Conservation (phyloP, 2,888 invertebrate species). For the Diabrotica balteata region DNA sequence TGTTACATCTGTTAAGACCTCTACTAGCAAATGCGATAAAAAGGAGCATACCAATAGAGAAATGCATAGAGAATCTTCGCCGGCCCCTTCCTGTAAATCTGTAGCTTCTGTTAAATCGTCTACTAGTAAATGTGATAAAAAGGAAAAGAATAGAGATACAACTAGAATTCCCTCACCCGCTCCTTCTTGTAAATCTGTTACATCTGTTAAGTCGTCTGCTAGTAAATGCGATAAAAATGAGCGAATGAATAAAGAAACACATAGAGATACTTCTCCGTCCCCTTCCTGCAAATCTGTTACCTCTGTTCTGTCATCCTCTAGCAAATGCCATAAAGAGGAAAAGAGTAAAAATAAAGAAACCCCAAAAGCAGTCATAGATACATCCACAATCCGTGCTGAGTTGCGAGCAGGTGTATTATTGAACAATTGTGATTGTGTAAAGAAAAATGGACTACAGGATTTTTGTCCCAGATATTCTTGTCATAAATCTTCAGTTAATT, state of each 20-base stretch:
- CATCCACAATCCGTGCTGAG: too few relatives aligned
- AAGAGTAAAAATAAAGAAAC: too few relatives aligned
- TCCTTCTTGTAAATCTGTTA: too few relatives aligned
- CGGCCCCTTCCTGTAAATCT: too few relatives aligned
- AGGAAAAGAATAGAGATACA: background rate
- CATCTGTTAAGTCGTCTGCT: background rate
- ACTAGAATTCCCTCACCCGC: too few relatives aligned
- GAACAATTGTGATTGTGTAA: conserved; percentile 14
- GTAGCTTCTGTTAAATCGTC: background rate
- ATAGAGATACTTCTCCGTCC: too few relatives aligned
- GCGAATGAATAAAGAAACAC: background rate
- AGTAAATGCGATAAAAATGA: background rate
- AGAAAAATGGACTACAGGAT: conserved; percentile 23
- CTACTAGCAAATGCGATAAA: background rate
- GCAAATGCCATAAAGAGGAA: too few relatives aligned
- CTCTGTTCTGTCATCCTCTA: too few relatives aligned
- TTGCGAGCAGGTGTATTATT: conserved; percentile 10
- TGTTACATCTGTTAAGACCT: conserved; percentile 1
- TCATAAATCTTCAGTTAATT: background rate
- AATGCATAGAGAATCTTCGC: too few relatives aligned
- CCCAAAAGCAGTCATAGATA: too few relatives aligned
- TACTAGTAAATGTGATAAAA: background rate
- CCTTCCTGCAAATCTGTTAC: too few relatives aligned
- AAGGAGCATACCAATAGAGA: background rate
- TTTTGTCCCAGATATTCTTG: conserved; percentile 13